Base-by-base conservation (phyloP, 1,140 invertebrate species). In the Drosophila micromelanica region DNA sequence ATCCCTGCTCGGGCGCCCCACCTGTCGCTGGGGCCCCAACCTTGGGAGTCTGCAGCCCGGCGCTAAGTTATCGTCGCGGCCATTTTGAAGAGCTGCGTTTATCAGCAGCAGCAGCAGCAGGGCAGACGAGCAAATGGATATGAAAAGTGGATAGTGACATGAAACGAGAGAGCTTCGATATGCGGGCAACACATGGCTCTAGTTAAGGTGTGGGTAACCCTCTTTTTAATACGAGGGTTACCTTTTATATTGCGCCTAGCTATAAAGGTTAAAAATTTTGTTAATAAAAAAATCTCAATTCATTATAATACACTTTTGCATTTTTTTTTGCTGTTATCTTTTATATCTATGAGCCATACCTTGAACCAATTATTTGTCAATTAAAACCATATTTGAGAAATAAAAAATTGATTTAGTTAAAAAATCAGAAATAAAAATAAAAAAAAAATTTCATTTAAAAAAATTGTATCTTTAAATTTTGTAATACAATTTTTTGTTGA, bases 51-150 rank as follows among this genome's bases (percentile, higher is more conserved):
- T 38, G 62, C 51, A n/a, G 23, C 15, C 17, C 63, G 70, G 71
- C 71, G 71, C 71, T 60, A 69, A 69, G 42, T 62, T 73, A 73
- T 73, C 71, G 64, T 35, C 15, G 65, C 56, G 37, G 64, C 65
- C 71, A 73, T 73, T 73, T 73, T 43, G 40, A 62, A 55, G 43
- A 43, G 43, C 46, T 42, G 35, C 48, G 65, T 68, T 62, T 69
- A 73, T 73, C 70, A 74, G 72, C 57, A 30, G 49, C 43, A 23
- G 65, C 32, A 35, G 32, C 32, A 27, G 23, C 23, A 27, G 35
- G 12, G 30, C 27, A 40, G n/a, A 12, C 45, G 12, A 38, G 20
- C 13, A 54, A 64, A 54, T 54, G 64, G 70, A 68, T 68, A 73
- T 69, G 64, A 32, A 48, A 68, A 48, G 48, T 52, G 64, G 70